A percentile compares a stretch with the other conserved stretches of the same genome.
Conservation (phyloP, 2,797 vertebrate genomes). For the Chelonia mydas region DNA sequence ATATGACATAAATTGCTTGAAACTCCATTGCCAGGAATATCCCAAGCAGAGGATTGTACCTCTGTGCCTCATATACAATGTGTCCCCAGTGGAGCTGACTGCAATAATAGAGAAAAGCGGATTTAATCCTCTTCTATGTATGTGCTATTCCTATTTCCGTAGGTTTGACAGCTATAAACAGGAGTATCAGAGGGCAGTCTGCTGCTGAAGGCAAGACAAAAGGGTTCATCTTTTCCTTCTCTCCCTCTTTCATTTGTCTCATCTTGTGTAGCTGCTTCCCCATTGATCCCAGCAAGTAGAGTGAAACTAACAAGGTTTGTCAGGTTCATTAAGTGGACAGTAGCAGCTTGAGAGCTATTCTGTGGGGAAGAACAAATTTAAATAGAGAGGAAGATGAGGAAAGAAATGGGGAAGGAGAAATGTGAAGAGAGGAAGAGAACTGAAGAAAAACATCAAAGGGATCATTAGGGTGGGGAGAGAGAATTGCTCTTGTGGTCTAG, state of each 20-base stretch:
- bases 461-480: not conserved
- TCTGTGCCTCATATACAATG: not conserved
- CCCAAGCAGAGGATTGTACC: not conserved
- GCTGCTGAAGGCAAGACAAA: not conserved
- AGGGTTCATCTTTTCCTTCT: not conserved
- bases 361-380: not conserved
- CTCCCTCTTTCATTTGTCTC: not conserved
- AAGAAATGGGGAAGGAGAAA: not conserved
- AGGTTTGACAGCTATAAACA: not conserved
- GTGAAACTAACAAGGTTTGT: not conserved
- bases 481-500: not conserved
- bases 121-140: not conserved
- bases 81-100: not conserved
- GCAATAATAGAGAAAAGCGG: not conserved
- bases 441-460: not conserved
- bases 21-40: not conserved
- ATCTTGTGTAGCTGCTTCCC: not conserved
- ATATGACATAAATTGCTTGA: not conserved
- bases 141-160: not conserved
- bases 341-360: not conserved
- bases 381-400: not conserved
- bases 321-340: not conserved
- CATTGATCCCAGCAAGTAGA: not conserved
- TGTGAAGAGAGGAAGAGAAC: not conserved
- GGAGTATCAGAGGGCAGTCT: not conserved